Conservation (phyloP, 2,113 vertebrate species). For the Myocastor coypus region DNA sequence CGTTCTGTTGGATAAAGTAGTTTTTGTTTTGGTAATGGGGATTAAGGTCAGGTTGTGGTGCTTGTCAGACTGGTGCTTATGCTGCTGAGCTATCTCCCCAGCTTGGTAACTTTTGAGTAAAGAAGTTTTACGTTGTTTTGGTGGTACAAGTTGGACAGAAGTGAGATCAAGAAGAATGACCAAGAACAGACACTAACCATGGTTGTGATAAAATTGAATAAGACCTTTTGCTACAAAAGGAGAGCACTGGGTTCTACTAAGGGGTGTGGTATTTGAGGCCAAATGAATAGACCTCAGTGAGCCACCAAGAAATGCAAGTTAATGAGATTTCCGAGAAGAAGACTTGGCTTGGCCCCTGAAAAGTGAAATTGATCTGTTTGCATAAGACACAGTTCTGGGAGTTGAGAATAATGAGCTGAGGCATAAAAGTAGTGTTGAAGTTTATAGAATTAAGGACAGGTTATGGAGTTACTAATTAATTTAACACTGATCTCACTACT, state of each 20-base stretch:
- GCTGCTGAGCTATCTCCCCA: too few relatives aligned
- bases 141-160: not conserved
- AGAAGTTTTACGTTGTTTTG: not conserved
- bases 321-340: conserved; percentile 12
- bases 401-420: not conserved
- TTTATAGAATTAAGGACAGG: not conserved
- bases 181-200: not conserved
- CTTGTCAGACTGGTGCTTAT: too few relatives aligned
- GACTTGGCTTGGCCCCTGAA: not conserved
- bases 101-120: not conserved
- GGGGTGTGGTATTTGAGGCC: not conserved
- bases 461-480: not conserved
- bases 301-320: conserved; percentile 11
- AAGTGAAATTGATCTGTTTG: not conserved
- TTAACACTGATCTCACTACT: not conserved
- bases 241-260: not conserved
- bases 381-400: not conserved
- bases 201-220: not conserved
- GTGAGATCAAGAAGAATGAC: not conserved
- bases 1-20: not conserved
- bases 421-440: not conserved
- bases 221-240: not conserved
- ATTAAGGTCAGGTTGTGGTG: too few relatives aligned
- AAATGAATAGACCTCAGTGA: not conserved
- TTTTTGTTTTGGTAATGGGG: too few relatives aligned